Evolutionary conservation across 1,140 invertebrate species (phyloP).

Genomic region (Drosophila mayri): DNA sequence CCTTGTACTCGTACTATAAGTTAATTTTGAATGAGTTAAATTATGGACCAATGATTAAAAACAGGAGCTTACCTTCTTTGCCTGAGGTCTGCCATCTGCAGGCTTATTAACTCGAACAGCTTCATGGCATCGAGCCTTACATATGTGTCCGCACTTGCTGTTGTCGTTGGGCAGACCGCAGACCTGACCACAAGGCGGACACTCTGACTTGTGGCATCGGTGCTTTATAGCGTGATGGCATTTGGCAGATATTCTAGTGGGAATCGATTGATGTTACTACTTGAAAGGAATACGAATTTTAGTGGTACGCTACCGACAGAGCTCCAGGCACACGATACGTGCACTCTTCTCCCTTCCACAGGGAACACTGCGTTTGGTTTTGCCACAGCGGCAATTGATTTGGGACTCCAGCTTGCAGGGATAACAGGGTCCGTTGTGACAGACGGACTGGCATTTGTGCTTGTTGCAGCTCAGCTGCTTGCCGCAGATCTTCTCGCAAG

Average conservation of each 20-base stretch:
- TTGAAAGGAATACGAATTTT: accelerated
- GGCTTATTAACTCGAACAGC: slow-evolving; percentile 87
- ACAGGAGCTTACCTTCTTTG: slow-evolving; percentile 41
- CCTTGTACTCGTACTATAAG: slow-evolving; percentile 87
- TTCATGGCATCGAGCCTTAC: slow-evolving; percentile 92
- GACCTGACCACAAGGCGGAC: slow-evolving; percentile 92
- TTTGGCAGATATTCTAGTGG: slow-evolving; percentile 88
- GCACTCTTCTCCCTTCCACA: slow-evolving; percentile 93
- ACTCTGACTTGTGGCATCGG: slow-evolving; percentile 94
- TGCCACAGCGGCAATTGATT: slow-evolving; percentile 93
- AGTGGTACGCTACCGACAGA: slow-evolving; percentile 86
- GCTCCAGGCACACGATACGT: slow-evolving; percentile 90
- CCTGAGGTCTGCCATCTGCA: slow-evolving; percentile 18
- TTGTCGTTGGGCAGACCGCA: slow-evolving; percentile 87
- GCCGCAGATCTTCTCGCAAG: slow-evolving; percentile 95
- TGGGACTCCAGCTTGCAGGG: slow-evolving; percentile 93
- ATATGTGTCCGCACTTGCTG: slow-evolving; percentile 91
- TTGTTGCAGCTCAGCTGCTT: slow-evolving; percentile 93
- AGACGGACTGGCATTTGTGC: slow-evolving; percentile 94
- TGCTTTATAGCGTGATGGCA: slow-evolving; percentile 93
- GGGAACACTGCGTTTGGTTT: slow-evolving; percentile 92
- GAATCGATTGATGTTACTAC: not conserved
- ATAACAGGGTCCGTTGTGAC: slow-evolving; percentile 96
- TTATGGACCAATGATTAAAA: not conserved
- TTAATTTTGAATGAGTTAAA: not conserved